These are phyloP conservation scores for Hypsibius dujardini DNA, from an alignment of 1,140 invertebrate species.

Conservation along the genomic window DNA sequence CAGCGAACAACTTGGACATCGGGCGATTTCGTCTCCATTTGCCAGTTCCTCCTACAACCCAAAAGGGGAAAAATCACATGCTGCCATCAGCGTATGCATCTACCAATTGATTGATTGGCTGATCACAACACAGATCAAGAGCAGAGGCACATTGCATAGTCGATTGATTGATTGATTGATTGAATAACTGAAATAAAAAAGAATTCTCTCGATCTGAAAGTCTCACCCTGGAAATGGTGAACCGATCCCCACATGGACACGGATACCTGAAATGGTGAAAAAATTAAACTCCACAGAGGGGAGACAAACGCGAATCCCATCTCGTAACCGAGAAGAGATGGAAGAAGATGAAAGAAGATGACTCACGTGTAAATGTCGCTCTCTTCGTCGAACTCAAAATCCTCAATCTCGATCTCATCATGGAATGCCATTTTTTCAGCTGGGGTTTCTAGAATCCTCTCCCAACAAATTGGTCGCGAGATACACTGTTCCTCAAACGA, in stretches of 20 bases:
- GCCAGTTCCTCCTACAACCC: conserved; percentile 53
- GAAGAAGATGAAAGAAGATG: background rate
- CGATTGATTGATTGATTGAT: too few species aligned
- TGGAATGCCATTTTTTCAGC: conserved; percentile 36
- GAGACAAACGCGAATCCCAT: background rate
- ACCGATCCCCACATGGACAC: conserved; percentile 93
- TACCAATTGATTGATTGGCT: too few species aligned
- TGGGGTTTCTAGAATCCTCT: too few species aligned
- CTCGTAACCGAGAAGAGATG: background rate
- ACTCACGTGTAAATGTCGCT: conserved; percentile 59
- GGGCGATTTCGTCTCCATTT: conserved; percentile 85
- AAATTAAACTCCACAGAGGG: background rate
- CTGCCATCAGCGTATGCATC: too few species aligned
- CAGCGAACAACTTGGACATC: conserved; percentile 91
- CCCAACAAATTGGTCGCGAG: too few species aligned
- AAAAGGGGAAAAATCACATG: conserved; percentile 26
- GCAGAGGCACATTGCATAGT: too few species aligned
- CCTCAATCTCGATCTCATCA: conserved; percentile 99
- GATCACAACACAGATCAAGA: too few species aligned
- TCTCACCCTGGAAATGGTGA: conserved; percentile 56
- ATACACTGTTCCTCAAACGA: too few species aligned
- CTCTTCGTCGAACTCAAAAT: conserved; percentile 96
- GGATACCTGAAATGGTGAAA: conserved; percentile 51
- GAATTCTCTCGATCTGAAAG: too few species aligned
- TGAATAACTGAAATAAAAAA: too few species aligned